Base-by-base conservation (phyloP, 2,113 vertebrate genomes). In the Syngnathoides biaculeatus region DNA sequence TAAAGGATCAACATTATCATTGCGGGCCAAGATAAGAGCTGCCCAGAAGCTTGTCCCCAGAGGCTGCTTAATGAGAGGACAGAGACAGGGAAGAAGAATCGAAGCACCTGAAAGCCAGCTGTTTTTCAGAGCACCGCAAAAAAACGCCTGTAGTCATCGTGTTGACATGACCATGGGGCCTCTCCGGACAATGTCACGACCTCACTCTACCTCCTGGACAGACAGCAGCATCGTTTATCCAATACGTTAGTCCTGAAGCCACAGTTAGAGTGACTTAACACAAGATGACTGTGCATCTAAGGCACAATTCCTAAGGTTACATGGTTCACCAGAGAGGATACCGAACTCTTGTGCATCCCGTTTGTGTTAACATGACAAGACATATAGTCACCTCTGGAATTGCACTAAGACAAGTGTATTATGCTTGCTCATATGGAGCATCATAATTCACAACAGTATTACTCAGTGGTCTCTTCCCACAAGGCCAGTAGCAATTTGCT, bases 1-100 rank as follows among this genome's bases (percentile, higher is more conserved):
- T 69, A 56, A 61, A 84, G 79, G 80, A 88, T 84, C 88, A 85
- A 86, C 79, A 79, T 78, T 71, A 79, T 83, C 77, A 79, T 89
- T 71, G 78, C 66, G 67, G 76, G 71, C 71, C 76, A 74, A 50
- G 67, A 70, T 61, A 68, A 40, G 64, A 81, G 79, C 70, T 85
- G 63, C 69, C 79, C 74, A 77, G 74, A 79, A 79, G 74, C 60
- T 66, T 71, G 79, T 83, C 79, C 78, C 83, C 71, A 63, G 64
- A 81, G 82, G 79, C 65, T 61, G 67, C 66, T 78, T 77, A 83
- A 83, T 85, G 71, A 83, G 79, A 75, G 70, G 71, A 75, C 69
- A 58, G 75, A 77, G 73, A 70, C 63, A 60, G 48, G 40, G 42
- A 69, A 64, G 72, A 66, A 47, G 61, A 70, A 70, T 26, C 62